Conservation (phyloP, 2,113 vertebrate species). For the Leptosomus discolor region DNA sequence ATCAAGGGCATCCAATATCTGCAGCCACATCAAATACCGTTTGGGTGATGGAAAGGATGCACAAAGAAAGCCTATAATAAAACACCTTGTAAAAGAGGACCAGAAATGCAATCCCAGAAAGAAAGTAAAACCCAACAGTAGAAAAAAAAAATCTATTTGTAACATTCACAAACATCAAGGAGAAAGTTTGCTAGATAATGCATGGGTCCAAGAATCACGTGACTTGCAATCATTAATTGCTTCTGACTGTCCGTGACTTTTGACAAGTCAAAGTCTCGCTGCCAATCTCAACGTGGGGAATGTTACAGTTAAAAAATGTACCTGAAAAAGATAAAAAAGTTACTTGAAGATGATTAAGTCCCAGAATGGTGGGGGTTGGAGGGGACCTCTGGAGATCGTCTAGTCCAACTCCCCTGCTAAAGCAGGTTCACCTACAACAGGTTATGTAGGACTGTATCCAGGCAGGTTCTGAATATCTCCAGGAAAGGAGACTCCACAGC, state of each 20-base stretch:
- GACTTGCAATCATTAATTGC: not conserved
- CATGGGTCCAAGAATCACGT: not conserved
- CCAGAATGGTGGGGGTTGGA: too few relatives aligned
- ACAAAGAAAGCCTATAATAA: slow-evolving; percentile 12
- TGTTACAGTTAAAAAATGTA: not conserved
- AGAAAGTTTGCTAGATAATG: not conserved
- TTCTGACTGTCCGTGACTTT: not conserved
- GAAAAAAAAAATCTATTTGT: not conserved
- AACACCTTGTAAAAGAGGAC: slow-evolving; percentile 35
- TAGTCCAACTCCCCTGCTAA: too few relatives aligned
- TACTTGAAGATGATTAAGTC: not conserved
- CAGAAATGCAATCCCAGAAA: not conserved
- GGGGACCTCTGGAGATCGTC: too few relatives aligned
- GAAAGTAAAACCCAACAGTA: not conserved
- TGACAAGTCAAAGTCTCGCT: not conserved
- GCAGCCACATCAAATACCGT: not conserved
- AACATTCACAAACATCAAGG: not conserved
- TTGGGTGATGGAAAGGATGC: not conserved
- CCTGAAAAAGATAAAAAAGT: not conserved
- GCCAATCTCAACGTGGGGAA: not conserved
- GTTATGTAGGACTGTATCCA: too few relatives aligned
- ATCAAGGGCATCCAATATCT: not conserved
- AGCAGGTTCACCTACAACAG: too few relatives aligned
- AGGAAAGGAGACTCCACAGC: too few relatives aligned
- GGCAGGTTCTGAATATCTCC: too few relatives aligned